Percentiles rank a stretch among this genome's conserved stretches.
phyloP scores from a whole-genome alignment of 2,888 invertebrate genomes.

The Dryococelus australis region DNA sequence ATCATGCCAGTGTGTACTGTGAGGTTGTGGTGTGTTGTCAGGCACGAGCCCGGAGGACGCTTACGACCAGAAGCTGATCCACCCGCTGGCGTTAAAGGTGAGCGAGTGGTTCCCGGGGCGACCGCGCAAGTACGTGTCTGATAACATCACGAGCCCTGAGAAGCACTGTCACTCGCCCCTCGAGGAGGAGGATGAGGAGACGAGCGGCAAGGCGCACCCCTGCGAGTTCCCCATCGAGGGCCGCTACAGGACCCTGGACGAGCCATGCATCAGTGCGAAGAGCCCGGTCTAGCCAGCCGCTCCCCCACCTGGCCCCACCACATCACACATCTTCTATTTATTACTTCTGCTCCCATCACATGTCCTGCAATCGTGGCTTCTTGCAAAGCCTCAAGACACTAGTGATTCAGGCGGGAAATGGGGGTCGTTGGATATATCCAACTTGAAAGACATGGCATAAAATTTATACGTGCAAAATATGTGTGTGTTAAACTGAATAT shows the following conservation, averaged over 20 bases:
- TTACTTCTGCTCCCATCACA: too few relatives aligned
- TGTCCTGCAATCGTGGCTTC: too few relatives aligned
- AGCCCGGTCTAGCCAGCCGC: not conserved
- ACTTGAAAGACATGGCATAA: too few relatives aligned
- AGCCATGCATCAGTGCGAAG: not conserved
- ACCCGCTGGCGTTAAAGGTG: conserved; percentile 68
- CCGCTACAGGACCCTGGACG: conserved; percentile 11
- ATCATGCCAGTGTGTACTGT: too few relatives aligned
- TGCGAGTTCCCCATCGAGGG: conserved; percentile 19
- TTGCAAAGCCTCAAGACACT: too few relatives aligned
- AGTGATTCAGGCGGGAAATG: too few relatives aligned
- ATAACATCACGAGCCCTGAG: conserved; percentile 36
- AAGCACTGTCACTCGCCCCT: not conserved
- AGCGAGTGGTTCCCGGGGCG: conserved; percentile 67
- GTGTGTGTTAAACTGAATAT: too few relatives aligned
- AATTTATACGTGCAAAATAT: too few relatives aligned
- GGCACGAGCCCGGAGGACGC: conserved; percentile 58
- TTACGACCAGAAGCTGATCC: conserved; percentile 72
- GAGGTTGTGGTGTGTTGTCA: conserved; percentile 25
- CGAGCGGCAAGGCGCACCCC: not conserved
- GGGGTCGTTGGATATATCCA: too few relatives aligned
- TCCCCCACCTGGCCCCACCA: not conserved
- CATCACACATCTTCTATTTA: too few relatives aligned
- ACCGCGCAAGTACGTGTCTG: conserved; percentile 61
- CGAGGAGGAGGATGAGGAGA: not conserved